Evolutionary conservation across 2,113 vertebrate species (phyloP).

Genomic region (Hypanus sabinus): DNA sequence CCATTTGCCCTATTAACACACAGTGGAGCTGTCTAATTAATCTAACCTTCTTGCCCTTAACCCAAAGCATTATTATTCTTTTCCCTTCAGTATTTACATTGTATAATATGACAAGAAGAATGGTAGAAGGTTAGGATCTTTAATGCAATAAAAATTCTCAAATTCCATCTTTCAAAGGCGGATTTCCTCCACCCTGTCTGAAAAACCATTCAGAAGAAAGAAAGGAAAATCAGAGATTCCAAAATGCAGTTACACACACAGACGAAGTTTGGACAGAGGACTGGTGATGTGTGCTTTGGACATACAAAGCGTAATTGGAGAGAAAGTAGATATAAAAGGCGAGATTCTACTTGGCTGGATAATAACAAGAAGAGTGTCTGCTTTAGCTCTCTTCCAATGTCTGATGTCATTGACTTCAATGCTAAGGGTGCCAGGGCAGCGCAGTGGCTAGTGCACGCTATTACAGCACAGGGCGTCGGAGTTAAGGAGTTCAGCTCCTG

Average conservation of each 20-base stretch:
- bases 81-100: no score
- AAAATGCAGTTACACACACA: neutral
- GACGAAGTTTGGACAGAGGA: neutral
- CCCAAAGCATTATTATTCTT: no score
- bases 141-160: neutral
- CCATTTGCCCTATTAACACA: neutral
- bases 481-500: no score
- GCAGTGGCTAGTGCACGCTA: no score
- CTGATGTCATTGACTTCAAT: neutral
- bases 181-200: neutral
- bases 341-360: neutral
- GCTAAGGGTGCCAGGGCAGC: no score
- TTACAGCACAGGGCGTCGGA: no score
- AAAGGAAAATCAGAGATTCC: neutral
- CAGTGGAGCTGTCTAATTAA: no score
- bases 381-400: neutral
- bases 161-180: neutral
- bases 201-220: neutral
- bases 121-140: neutral
- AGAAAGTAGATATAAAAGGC: neutral
- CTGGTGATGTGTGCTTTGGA: neutral
- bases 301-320: neutral
- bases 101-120: neutral
- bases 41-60: no score
- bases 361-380: no score